Base-by-base conservation (phyloP, 1,140 invertebrate species). In the Heliconius himera region DNA sequence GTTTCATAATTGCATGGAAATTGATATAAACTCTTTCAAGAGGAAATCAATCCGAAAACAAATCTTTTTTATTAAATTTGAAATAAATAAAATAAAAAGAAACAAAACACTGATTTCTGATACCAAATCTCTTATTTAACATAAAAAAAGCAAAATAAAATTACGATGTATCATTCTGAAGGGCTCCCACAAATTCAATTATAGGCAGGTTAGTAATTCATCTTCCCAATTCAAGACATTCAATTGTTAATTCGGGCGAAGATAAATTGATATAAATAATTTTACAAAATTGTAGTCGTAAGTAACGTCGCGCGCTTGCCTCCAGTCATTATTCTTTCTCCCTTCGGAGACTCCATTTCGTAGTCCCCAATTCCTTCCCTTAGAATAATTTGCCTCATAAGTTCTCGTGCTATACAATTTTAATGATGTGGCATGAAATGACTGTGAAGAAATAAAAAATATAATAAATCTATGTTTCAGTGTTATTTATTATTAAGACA, bases 221-320 rank as follows among this genome's bases (percentile, higher is more conserved):
- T 66, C 60, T 66, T 66, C 60, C 60, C 60, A 66, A 66, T 66
- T 66, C 26, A 66, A 66, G 60, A 66, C 60, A 66, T 66, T 66
- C 60, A 66, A 66, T 66, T 66, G 22, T 66, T 66, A 66, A 66
- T 66, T 66, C 60, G 11, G 22, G 60, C 0, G 22, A 66, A 66
- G 60, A 66, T 66, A 66, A 66, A 66, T 66, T 66, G 60, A 26
- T 66, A 66, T 66, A 66, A 66, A 66, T 66, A 66, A 66, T 66
- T 66, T 66, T 66, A 66, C 60, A 66, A 66, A 66, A 66, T 66
- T 66, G 22, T 26, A 66, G 3, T 29, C 60, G 22, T 29, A 66
- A 66, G 22, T 66, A 66, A 66, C 60, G 60, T 66, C 60, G 22
- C 4, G 60, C 60, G 60, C 60, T 66, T 29, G 60, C 60, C 60